Evolutionary conservation across 2,113 vertebrate species (phyloP), one percentile per base, ranked within the genome.

Genomic region (Microtus pennsylvanicus): DNA sequence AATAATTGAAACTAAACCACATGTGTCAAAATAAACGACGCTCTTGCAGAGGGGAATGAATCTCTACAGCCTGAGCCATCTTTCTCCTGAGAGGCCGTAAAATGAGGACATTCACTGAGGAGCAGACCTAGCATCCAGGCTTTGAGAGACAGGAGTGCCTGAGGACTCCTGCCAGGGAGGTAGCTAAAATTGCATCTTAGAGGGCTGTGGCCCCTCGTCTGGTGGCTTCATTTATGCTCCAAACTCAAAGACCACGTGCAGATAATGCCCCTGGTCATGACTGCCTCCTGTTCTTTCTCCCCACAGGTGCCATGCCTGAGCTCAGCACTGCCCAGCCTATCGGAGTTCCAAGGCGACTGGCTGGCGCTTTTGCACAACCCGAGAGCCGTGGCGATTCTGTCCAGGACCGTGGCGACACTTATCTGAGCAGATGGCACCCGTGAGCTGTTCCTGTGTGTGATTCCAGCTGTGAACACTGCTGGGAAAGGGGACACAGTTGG

Each of bases 301-400:
- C 52, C 17, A 1, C 3, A 0, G 0, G 52, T 33, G 0, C 0
- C 0, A 11, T 30, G 9, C 50, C 58, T 7, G 11, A 11, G 4
- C 33, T 47, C 7, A 8, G 52, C 63, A 3, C 50, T 0, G 0
- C 1, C 42, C 33, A 24, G 77, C 58, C 61, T 5, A 2, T 7
- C 0, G 0, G 38, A 63, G 38, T 38, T 22, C 12, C 0, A 3
- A 16, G 96, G n/a, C 11, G 85, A 50, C 21, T 0, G 0, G 47
- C 52, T 6, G 38, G 72, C 28, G 3, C 35, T 2, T 28, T 0
- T 22, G 38, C 0, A 3, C 16, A n/a, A 50, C 72, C 82, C 38
- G 1, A 1, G 0, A 0, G 0, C 67, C 14, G 0, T 0, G 26
- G 83, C 14, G 3, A 14, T 28, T 8, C 47, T 22, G 28, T 21